Conservation (phyloP, 2,797 vertebrate species). For the Spheniscus humboldti region DNA sequence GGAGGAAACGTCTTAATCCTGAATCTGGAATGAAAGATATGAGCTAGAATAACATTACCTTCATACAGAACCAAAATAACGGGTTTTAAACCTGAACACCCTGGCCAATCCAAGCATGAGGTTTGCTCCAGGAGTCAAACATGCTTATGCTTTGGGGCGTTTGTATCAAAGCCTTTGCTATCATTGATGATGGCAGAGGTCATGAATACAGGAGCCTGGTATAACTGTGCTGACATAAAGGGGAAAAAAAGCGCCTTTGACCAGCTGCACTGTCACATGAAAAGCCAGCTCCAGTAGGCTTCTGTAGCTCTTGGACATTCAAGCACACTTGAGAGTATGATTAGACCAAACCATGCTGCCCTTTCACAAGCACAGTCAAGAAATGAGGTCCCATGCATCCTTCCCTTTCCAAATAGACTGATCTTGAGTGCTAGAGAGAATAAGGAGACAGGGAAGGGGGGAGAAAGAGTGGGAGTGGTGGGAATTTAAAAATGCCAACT, state of each 20-base stretch:
- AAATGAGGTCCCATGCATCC: neutral
- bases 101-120: neutral
- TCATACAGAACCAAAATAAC: neutral
- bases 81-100: neutral
- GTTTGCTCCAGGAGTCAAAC: neutral
- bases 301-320: neutral
- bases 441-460: neutral
- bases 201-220: neutral
- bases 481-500: constrained; percentile 34
- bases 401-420: neutral
- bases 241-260: neutral
- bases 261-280: neutral
- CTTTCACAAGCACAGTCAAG: neutral
- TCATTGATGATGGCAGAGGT: neutral
- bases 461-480: neutral
- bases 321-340: neutral
- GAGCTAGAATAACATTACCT: neutral
- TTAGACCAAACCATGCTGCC: neutral
- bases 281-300: neutral
- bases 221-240: neutral
- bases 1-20: neutral
- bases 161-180: neutral
- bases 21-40: neutral
- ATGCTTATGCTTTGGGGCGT: neutral
- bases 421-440: neutral